Conservation (phyloP, 2,797 vertebrate genomes). For the Chelon labrosus region DNA sequence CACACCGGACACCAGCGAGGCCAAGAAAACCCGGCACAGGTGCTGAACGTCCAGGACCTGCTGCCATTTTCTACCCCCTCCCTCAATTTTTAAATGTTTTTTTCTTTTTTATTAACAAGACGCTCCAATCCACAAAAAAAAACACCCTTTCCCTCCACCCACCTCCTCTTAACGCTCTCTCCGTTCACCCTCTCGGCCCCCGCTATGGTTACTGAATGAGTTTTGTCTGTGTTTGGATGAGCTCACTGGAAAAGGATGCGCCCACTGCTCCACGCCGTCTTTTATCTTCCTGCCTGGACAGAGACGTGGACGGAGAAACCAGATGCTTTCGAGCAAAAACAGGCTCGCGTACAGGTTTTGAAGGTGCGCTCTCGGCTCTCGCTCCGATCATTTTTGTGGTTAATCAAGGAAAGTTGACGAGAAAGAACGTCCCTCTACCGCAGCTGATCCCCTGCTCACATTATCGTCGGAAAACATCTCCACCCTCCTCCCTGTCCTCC, state of each 20-base stretch:
- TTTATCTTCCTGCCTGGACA: slow-evolving; percentile 30
- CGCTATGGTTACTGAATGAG: slow-evolving; percentile 36
- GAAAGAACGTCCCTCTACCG: too few species aligned
- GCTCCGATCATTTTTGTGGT: not conserved
- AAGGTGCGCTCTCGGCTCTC: not conserved
- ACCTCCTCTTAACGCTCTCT: slow-evolving; percentile 5
- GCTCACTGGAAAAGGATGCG: slow-evolving; percentile 56
- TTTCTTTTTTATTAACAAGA: slow-evolving; percentile 7
- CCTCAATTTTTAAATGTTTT: too few species aligned
- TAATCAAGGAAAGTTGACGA: not conserved
- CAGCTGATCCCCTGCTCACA: not conserved
- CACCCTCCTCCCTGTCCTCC: not conserved
- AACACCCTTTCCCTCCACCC: slow-evolving; percentile 9
- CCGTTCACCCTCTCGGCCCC: not conserved
- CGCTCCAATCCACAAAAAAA: slow-evolving; percentile 25
- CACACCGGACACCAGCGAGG: not conserved
- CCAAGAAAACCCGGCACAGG: slow-evolving; percentile 44
- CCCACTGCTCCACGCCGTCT: slow-evolving; percentile 19
- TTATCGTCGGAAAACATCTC: not conserved
- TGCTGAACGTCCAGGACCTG: slow-evolving; percentile 24
- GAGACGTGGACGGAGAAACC: slow-evolving; percentile 28
- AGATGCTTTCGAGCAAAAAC: slow-evolving; percentile 27
- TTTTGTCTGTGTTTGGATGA: slow-evolving; percentile 63
- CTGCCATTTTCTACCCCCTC: slow-evolving; percentile 11
- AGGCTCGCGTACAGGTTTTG: not conserved